Base-by-base conservation (phyloP, 23 tunicate genomes). In the Styela clava region DNA sequence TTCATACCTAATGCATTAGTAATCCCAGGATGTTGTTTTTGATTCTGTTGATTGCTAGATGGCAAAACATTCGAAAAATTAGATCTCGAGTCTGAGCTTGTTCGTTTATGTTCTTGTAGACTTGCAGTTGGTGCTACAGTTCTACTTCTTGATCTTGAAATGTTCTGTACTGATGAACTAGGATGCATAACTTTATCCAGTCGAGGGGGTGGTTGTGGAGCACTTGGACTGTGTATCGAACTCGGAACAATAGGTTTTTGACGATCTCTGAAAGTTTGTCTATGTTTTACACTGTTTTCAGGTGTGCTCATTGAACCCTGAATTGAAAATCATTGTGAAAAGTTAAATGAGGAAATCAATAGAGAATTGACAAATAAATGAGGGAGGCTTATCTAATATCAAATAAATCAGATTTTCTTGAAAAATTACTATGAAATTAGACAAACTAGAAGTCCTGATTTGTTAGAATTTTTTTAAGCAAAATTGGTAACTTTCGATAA, bases 221-320 rank as follows among this genome's bases (percentile, higher is more conserved):
- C 81, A 12, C 37, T 0, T 1, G 83, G 72, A 24, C 73, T 79
- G 21, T 64, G 82, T 62, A 44, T 79, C 5, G 83, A 74, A 69
- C 69, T 29, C 30, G 89, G 84, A 1, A 78, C 79, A 56, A 63
- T 78, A 44, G 89, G 78, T 16, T 68, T 78, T 24, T 78, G 69
- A 19, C 88, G 81, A 1, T 89, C 95, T 61, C 81, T 85, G 83
- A 89, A 89, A 23, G 82, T 21, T 3, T 86, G 89, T 33, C 95
- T 69, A 12, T 68, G 78, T 23, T 89, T 78, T 7, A 68, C 81
- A 16, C 18, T 35, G 52, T 24, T 63, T 2, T 85, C 88, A 16
- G 83, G 88, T 22, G 83, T 78, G 68, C 30, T 31, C 33, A 35
- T 27, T 20, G 77, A 16, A 71, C 35, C 29, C 87, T 83, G 16